Evolutionary conservation across 2,888 invertebrate genomes (phyloP).

Genomic region (Macropis europaea): DNA sequence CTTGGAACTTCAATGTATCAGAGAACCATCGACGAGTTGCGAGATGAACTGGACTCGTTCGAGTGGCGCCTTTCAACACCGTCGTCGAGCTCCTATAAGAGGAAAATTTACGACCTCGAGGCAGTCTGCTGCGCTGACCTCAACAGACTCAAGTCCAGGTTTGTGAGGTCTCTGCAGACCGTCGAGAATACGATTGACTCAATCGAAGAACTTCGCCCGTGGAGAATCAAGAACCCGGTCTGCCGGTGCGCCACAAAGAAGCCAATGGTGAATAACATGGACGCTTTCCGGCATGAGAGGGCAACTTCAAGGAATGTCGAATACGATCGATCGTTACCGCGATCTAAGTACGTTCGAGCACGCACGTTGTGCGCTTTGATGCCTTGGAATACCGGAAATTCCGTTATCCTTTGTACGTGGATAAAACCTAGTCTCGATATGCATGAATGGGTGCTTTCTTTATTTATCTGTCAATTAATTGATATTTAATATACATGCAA

Average conservation of each 20-base stretch:
- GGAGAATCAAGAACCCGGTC: conserved; percentile 9
- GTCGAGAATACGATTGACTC: conserved; percentile 51
- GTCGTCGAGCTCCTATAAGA: conserved; percentile 55
- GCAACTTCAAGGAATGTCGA: conserved; percentile 9
- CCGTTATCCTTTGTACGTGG: too few species aligned
- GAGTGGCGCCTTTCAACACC: conserved; percentile 26
- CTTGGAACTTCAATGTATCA: conserved; percentile 44
- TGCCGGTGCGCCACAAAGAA: neutral
- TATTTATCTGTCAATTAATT: too few species aligned
- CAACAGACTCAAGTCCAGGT: conserved; percentile 61
- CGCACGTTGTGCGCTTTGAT: neutral
- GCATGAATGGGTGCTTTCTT: too few species aligned
- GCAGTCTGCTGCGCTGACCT: conserved; percentile 59
- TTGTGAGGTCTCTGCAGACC: conserved; percentile 56
- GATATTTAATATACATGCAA: too few species aligned
- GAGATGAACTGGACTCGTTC: conserved; percentile 42
- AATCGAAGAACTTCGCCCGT: conserved; percentile 28
- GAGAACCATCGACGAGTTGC: conserved; percentile 32
- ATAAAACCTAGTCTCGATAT: too few species aligned
- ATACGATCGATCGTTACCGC: conserved; percentile 19
- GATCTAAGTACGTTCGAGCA: conserved; percentile 47
- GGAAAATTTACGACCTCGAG: conserved; percentile 65
- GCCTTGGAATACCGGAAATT: neutral
- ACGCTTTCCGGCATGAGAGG: conserved; percentile 6
- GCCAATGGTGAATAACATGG: conserved; percentile 5